These are phyloP conservation scores for Marasmarcha lunaedactyla DNA, from an alignment of 2,888 invertebrate genomes.

Conservation along the genomic window DNA sequence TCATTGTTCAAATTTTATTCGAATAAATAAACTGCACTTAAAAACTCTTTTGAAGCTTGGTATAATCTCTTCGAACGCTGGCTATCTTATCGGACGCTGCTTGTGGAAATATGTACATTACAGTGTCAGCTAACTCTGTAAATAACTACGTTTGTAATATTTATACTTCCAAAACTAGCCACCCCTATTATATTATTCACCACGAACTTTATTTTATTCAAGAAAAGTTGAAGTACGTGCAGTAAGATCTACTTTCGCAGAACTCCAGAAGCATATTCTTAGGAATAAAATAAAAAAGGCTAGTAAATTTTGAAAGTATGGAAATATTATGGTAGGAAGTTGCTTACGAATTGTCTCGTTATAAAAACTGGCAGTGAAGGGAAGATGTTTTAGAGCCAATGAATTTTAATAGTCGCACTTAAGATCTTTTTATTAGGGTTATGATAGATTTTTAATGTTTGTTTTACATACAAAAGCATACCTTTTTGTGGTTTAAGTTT, in stretches of 20 bases:
- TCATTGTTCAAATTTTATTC: no score
- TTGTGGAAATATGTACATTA: no score
- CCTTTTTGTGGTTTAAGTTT: background rate
- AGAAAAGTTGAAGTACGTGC: no score
- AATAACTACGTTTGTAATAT: no score
- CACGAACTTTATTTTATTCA: no score
- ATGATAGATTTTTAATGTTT: conserved; percentile 25
- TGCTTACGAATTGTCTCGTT: conserved; percentile 58
- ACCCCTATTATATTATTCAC: no score
- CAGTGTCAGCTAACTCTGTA: no score
- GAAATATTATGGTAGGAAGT: conserved; percentile 58
- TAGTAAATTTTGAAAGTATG: conserved; percentile 34
- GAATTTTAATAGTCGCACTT: conserved; percentile 48
- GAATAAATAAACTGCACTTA: no score
- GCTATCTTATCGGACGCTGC: no score
- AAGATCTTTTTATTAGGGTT: conserved; percentile 26
- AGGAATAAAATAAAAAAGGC: conserved; percentile 7
- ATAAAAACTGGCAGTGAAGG: conserved; percentile 34
- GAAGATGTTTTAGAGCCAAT: conserved; percentile 44
- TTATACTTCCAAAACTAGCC: no score
- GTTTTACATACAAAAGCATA: conserved; percentile 18
- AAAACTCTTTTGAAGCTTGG: no score
- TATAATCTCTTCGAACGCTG: no score
- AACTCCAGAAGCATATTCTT: background rate
- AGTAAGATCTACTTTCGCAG: background rate